A percentile compares a stretch with the other conserved stretches of the same genome.
phyloP scores from a whole-genome alignment of 2,797 vertebrate species.

The Leptoclinus maculatus region DNA sequence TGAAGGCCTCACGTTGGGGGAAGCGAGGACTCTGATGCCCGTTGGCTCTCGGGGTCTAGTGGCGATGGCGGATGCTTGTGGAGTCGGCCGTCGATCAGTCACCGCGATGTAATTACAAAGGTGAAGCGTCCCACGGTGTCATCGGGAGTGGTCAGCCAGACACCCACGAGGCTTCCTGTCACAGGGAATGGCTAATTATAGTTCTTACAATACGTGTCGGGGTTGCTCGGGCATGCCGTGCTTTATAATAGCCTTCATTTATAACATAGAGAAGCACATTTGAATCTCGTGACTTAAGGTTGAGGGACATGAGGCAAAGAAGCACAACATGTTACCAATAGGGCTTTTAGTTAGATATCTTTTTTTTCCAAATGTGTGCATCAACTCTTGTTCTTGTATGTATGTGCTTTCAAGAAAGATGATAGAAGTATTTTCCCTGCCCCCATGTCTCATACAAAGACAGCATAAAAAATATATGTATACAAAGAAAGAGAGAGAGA shows the following conservation, averaged over 20 bases:
- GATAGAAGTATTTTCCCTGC: constrained; percentile 51
- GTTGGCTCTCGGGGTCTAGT: constrained; percentile 13
- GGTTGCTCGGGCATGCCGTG: constrained; percentile 29
- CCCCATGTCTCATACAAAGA: constrained; percentile 62
- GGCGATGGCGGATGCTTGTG: constrained; percentile 11
- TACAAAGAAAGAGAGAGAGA: constrained; percentile 43
- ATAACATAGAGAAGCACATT: constrained; percentile 58
- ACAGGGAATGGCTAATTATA: constrained; percentile 70
- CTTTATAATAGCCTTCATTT: constrained; percentile 70
- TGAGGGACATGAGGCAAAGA: constrained; percentile 44
- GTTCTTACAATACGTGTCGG: constrained; percentile 35
- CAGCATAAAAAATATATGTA: constrained; percentile 42
- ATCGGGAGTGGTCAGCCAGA: constrained; percentile 65
- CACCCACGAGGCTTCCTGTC: constrained; percentile 66
- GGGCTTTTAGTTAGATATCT: neutral
- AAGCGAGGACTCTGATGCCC: constrained; percentile 18
- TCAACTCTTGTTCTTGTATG: constrained; percentile 42
- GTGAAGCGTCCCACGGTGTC: constrained; percentile 54
- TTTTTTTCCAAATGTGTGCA: constrained; percentile 4
- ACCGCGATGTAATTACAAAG: constrained; percentile 62
- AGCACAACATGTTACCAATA: constrained; percentile 12
- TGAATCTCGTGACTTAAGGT: constrained; percentile 69
- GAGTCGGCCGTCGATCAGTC: constrained; percentile 56
- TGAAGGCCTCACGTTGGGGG: constrained; percentile 13
- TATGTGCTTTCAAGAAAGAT: constrained; percentile 68